Conservation (phyloP, 2,113 vertebrate genomes). For the Puffinus mauretanicus region DNA sequence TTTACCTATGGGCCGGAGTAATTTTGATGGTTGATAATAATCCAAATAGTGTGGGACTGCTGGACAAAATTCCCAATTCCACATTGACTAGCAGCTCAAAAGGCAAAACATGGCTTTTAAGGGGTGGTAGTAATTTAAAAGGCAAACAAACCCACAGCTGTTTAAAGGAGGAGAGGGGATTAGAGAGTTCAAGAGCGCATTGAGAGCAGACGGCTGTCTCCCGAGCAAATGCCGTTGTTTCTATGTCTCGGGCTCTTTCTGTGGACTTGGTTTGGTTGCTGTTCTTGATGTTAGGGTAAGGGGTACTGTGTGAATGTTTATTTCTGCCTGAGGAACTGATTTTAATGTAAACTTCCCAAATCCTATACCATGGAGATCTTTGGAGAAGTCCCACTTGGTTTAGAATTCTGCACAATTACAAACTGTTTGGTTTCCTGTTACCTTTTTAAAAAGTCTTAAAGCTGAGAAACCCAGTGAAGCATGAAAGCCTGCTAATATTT, state of each 20-base stretch:
- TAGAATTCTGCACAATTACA: neutral
- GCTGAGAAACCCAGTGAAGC: neutral
- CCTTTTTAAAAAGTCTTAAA: neutral
- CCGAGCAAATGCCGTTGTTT: neutral
- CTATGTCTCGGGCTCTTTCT: rapidly evolving
- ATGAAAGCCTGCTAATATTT: neutral
- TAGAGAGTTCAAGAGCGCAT: neutral
- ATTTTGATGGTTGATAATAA: neutral
- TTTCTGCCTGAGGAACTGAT: neutral
- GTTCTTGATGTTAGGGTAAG: neutral
- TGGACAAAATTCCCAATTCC: neutral
- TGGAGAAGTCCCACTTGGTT: neutral
- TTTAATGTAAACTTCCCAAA: neutral
- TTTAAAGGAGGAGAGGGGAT: neutral
- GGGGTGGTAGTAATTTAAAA: neutral
- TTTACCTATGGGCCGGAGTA: neutral
- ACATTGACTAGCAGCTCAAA: neutral
- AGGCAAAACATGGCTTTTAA: neutral
- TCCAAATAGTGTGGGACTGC: neutral
- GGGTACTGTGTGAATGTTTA: neutral
- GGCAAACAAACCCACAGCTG: neutral
- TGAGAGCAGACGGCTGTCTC: neutral
- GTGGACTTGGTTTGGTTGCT: neutral
- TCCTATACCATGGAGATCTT: neutral
- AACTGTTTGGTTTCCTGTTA: neutral